A percentile compares a stretch with the other conserved stretches of the same genome.
phyloP scores from a whole-genome alignment of 53 echinoderm and acorn worm species.

The Glandiceps talaboti region DNA sequence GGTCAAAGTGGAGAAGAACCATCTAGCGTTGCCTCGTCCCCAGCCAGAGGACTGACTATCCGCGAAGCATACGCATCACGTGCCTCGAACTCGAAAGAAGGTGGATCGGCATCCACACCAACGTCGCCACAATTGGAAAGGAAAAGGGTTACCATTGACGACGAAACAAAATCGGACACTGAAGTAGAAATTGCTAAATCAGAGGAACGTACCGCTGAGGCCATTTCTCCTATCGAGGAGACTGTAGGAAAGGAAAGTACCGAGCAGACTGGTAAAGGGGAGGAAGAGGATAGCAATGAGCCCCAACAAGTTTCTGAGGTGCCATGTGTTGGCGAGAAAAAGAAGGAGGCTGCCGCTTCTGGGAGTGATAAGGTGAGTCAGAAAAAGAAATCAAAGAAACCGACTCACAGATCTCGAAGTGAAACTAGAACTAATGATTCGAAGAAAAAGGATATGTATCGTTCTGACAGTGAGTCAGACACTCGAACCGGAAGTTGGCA shows the following conservation, averaged over 20 bases:
- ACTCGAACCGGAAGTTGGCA: slow-evolving; percentile 1
- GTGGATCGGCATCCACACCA: background rate
- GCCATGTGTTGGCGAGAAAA: slow-evolving; percentile 8
- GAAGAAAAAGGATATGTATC: background rate
- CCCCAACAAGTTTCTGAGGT: slow-evolving; percentile 7
- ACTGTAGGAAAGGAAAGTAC: slow-evolving; percentile 15
- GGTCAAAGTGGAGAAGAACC: background rate
- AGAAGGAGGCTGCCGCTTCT: slow-evolving; percentile 15
- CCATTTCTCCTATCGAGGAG: slow-evolving; percentile 10
- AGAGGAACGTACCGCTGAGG: slow-evolving; percentile 19
- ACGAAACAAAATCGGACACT: background rate
- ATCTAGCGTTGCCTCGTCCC: background rate
- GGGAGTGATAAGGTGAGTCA: slow-evolving; percentile 14
- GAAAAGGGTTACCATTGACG: background rate
- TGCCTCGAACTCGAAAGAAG: background rate
- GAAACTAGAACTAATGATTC: background rate
- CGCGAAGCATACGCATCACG: background rate
- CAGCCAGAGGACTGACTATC: background rate
- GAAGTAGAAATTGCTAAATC: background rate
- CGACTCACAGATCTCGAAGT: background rate
- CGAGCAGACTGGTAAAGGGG: slow-evolving; percentile 10
- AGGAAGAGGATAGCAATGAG: slow-evolving; percentile 6
- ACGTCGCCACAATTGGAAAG: background rate
- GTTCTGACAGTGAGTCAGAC: background rate
- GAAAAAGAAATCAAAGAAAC: background rate